phyloP scores from a whole-genome alignment of 2,113 vertebrate species.

The Oxyruncus cristatus region DNA sequence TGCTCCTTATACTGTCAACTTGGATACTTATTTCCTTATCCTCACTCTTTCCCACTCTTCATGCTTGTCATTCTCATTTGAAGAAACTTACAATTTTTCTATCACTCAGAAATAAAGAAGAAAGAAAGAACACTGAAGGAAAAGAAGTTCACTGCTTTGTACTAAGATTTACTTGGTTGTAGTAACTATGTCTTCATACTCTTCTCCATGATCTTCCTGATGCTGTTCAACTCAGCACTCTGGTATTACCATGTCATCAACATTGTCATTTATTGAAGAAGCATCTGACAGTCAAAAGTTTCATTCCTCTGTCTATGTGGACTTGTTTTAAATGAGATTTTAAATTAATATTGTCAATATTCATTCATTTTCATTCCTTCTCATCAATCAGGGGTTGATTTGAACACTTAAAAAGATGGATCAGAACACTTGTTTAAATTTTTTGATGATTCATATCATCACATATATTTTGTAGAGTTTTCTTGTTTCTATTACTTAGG shows the following conservation, averaged over 20 bases:
- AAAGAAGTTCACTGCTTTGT: not conserved
- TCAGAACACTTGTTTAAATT: not conserved
- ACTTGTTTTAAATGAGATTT: not conserved
- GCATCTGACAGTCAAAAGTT: not conserved
- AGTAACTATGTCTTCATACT: not conserved
- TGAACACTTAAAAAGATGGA: not conserved
- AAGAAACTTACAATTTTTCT: not conserved
- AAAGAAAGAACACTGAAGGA: not conserved
- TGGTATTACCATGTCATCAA: not conserved
- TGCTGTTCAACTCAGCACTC: not conserved
- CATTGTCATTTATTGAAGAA: not conserved
- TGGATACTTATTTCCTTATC: not conserved
- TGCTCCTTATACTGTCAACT: not conserved
- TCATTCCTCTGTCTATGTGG: not conserved
- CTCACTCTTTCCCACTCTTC: fast-evolving
- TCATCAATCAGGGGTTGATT: not conserved
- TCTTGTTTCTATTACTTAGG: not conserved
- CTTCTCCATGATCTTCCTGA: not conserved
- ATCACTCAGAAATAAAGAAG: not conserved
- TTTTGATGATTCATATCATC: not conserved
- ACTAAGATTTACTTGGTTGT: not conserved
- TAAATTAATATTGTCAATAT: not conserved
- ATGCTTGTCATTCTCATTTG: not conserved
- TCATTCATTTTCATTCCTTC: not conserved
- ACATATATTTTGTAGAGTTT: not conserved